These are phyloP conservation scores for Cyphomyrus discorhynchus DNA, from an alignment of 2,113 vertebrate genomes.

Conservation along the genomic window DNA sequence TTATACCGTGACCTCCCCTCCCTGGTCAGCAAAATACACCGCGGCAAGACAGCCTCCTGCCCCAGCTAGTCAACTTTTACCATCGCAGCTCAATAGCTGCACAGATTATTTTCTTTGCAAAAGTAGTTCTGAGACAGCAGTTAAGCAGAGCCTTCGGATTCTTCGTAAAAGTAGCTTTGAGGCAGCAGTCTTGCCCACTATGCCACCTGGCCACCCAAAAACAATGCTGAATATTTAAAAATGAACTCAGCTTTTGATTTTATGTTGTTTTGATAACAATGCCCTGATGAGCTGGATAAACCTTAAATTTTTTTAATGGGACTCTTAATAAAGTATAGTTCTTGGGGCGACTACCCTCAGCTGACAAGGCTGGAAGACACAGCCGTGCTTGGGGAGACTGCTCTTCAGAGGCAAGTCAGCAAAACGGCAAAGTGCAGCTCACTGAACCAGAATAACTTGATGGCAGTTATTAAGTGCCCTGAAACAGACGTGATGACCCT, in stretches of 20 bases:
- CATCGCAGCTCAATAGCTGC: neutral
- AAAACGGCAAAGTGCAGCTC: conserved; percentile 13
- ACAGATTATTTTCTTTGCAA: neutral
- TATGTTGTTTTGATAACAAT: conserved; percentile 12
- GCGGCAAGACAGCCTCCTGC: neutral
- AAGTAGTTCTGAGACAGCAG: neutral
- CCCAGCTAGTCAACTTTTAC: neutral
- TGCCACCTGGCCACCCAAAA: neutral
- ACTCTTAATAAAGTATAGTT: conserved; percentile 12
- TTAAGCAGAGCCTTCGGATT: neutral
- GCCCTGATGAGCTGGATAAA: conserved; percentile 10
- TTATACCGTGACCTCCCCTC: neutral
- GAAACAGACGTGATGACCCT: conserved; percentile 39
- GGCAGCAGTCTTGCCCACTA: neutral
- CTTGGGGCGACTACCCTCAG: conserved; percentile 33
- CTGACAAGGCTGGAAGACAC: conserved; percentile 7
- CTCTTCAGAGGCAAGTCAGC: conserved; percentile 17
- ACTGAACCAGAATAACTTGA: conserved; percentile 37
- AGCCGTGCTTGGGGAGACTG: conserved; percentile 8
- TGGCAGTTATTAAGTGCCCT: conserved; percentile 19
- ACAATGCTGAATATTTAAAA: neutral
- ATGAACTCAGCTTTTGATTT: neutral
- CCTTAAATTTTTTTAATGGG: conserved; percentile 40
- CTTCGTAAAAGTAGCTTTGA: neutral
- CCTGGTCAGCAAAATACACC: neutral